phyloP scores from a whole-genome alignment of 2,888 invertebrate genomes.

The Fragum sueziense region DNA sequence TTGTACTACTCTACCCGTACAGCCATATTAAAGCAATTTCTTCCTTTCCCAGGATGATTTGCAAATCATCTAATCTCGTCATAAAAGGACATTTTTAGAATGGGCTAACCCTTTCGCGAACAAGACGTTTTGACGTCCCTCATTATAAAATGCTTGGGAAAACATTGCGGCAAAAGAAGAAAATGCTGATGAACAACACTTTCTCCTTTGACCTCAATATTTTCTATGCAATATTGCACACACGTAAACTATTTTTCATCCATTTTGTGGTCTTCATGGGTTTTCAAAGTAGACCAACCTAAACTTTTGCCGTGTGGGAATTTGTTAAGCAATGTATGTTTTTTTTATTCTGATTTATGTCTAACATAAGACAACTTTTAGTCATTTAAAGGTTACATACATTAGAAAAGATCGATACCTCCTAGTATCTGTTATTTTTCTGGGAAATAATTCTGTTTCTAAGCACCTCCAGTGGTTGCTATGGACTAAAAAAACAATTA shows the following conservation, averaged over 20 bases:
- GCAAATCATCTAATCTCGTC: too few species aligned
- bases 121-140: too few species aligned
- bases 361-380: too few species aligned
- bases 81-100: too few species aligned
- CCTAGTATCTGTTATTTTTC: neutral
- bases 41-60: too few species aligned
- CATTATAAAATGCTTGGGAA: neutral
- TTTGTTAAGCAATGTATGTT: too few species aligned
- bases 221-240: neutral
- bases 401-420: neutral
- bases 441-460: neutral
- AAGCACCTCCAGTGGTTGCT: neutral
- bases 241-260: neutral
- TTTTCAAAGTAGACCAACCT: neutral
- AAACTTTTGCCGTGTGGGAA: neutral
- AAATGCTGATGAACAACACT: neutral
- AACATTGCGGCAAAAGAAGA: neutral
- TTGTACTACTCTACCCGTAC: too few species aligned
- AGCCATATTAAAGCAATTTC: too few species aligned
- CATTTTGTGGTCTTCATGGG: neutral
- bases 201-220: neutral
- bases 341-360: too few species aligned
- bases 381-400: too few species aligned
- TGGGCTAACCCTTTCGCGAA: too few species aligned
- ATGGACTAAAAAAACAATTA: neutral